A percentile compares a stretch with the other conserved stretches of the same genome.
Conservation (phyloP, 2,888 invertebrate species). For the Drosophila limbata region DNA sequence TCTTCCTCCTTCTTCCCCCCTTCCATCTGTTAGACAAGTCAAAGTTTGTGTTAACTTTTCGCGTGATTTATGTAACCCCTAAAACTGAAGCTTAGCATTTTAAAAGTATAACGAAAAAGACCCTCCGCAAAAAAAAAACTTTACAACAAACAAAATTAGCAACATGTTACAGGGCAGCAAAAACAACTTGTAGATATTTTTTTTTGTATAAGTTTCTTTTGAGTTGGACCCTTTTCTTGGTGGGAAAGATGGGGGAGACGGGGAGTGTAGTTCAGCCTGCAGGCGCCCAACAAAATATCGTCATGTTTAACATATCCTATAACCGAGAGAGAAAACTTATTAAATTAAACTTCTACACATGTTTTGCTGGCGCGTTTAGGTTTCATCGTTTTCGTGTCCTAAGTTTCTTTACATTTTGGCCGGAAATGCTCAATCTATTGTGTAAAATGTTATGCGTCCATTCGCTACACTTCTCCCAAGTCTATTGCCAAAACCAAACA, state of each 20-base stretch:
- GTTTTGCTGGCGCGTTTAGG: slow-evolving; percentile 55
- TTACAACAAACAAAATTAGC: slow-evolving; percentile 77
- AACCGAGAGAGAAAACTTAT: slow-evolving; percentile 66
- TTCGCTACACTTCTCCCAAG: slow-evolving; percentile 54
- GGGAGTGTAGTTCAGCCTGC: slow-evolving; percentile 28
- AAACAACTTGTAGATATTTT: slow-evolving; percentile 50
- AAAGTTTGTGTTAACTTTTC: slow-evolving; percentile 73
- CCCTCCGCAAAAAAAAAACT: slow-evolving; percentile 43
- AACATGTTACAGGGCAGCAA: slow-evolving; percentile 51
- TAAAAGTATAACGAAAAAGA: slow-evolving; percentile 26
- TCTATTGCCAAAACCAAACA: slow-evolving; percentile 22
- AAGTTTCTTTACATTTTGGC: slow-evolving; percentile 36
- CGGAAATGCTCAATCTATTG: slow-evolving; percentile 80
- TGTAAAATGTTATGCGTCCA: slow-evolving; percentile 71
- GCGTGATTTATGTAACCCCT: slow-evolving; percentile 73
- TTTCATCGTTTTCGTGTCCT: slow-evolving; percentile 32
- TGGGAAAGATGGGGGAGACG: neutral
- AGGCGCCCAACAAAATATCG: slow-evolving; percentile 47
- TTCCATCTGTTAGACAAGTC: slow-evolving; percentile 22
- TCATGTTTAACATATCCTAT: slow-evolving; percentile 75
- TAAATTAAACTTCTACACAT: slow-evolving; percentile 81
- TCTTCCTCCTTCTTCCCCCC: too few relatives aligned
- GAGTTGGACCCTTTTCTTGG: slow-evolving; percentile 41
- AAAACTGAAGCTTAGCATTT: slow-evolving; percentile 12
- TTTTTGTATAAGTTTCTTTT: slow-evolving; percentile 31